Percentiles rank a stretch among this genome's conserved stretches.
These are phyloP conservation scores for Palaemon carinicauda DNA, from an alignment of 1,140 invertebrate species.

Conservation along the genomic window DNA sequence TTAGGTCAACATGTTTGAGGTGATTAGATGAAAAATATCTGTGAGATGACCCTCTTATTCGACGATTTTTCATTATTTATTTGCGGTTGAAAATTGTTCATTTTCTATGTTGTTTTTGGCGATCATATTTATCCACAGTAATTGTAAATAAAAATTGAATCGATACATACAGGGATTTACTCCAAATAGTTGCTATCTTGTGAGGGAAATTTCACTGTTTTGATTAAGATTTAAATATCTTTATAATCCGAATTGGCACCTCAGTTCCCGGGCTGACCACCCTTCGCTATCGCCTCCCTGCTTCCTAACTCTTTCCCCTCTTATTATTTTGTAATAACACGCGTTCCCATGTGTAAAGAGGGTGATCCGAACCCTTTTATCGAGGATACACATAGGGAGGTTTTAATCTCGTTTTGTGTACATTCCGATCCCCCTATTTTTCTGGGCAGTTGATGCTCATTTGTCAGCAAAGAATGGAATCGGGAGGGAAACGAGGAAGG, in stretches of 20 bases:
- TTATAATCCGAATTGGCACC: not conserved
- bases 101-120: no score
- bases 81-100: no score
- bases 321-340: constrained; percentile 42
- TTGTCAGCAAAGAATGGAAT: constrained; percentile 31
- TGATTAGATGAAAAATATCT: constrained; percentile 12
- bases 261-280: not conserved
- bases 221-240: not conserved
- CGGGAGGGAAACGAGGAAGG: constrained; percentile 30
- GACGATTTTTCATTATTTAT: not conserved
- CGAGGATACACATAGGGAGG: constrained; percentile 18
- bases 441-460: constrained; percentile 33
- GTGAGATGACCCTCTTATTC: not conserved
- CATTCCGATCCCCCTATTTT: constrained; percentile 18
- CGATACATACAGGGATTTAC: no score
- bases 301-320: constrained; percentile 33
- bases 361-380: constrained; percentile 41
- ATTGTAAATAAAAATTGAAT: no score
- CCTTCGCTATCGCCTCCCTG: constrained; percentile 1
- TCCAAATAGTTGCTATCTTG: no score
- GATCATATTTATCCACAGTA: no score
- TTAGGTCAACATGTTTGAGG: not conserved
- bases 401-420: constrained; percentile 40
- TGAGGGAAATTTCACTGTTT: no score
- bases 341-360: constrained; percentile 28